Evolutionary conservation across 1,140 invertebrate species (phyloP), one percentile per base, ranked within the genome.

Genomic region (Drosophila nigromelanica): DNA sequence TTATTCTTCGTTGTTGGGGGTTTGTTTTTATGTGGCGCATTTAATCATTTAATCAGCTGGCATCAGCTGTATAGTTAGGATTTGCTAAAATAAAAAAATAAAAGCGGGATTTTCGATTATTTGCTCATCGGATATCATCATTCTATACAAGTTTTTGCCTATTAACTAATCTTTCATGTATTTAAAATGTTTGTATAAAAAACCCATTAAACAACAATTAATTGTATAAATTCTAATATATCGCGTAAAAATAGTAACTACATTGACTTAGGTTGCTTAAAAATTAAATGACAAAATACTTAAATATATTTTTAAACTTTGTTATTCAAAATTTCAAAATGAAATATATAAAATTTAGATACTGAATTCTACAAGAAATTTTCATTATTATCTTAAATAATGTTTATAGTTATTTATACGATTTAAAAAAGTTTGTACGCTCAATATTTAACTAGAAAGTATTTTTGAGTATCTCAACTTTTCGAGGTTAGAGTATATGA

Each of bases 61-160:
- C 43, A 35, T 39, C 37, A 7, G 12, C 37, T 30, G 45, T 69
- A 69, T 54, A 15, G 45, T 68, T 73, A 58, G 62, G 58, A 40
- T 39, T 24, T 35, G 33, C 33, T 35, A 35, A 5, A n/a, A n/a
- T n/a, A n/a, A 6, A 0, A 66, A 66, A 66, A 24, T 58, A 21
- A 66, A 64, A 64, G n/a, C 11, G 14, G n/a, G 10, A 12, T 6
- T 6, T 5, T 6, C 27, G 5, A 27, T 27, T 27, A 27, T 27
- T 27, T 27, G 1, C 1, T 18, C 18, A 18, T 18, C 18, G 18
- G 18, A 18, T 18, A 18, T 18, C 18, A 18, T 18, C 18, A 18
- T 18, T 18, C 18, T 18, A 18, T 27, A n/a, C n/a, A n/a, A n/a
- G n/a, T n/a, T n/a, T n/a, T n/a, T n/a, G n/a, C n/a, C n/a, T 5